Conservation (phyloP, 1,140 invertebrate species). For the Dolichoris vasculosae region DNA sequence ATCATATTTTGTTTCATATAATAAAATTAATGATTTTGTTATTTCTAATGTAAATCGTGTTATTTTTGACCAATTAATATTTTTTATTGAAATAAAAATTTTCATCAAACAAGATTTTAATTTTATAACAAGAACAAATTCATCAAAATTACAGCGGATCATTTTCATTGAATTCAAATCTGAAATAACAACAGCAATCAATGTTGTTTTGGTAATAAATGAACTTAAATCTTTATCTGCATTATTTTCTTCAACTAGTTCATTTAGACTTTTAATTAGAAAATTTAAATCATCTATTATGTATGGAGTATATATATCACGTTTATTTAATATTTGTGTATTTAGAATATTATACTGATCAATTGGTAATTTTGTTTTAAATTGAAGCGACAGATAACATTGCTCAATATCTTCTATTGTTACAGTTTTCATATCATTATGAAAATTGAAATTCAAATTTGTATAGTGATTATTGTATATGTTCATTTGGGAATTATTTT, state of each 20-base stretch:
- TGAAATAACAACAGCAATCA: constrained; percentile 57
- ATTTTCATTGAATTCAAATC: constrained; percentile 58
- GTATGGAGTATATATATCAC: constrained; percentile 40
- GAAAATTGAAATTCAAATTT: constrained; percentile 22
- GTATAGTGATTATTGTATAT: not conserved
- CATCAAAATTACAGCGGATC: constrained; percentile 43
- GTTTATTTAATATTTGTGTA: not conserved
- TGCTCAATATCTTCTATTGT: constrained; percentile 56
- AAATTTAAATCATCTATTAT: constrained; percentile 53
- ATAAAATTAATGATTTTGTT: constrained; percentile 56
- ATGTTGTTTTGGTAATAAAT: constrained; percentile 56
- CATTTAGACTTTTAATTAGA: constrained; percentile 51
- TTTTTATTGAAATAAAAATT: constrained; percentile 45
- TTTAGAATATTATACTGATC: not conserved
- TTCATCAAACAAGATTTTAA: constrained; percentile 42
- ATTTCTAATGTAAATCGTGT: constrained; percentile 53
- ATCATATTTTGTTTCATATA: constrained; percentile 58
- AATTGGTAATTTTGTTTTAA: constrained; percentile 50
- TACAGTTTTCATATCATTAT: constrained; percentile 32
- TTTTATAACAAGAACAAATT: constrained; percentile 41
- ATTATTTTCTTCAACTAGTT: constrained; percentile 43
- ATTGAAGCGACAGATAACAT: constrained; percentile 55
- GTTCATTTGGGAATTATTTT: constrained; percentile 24
- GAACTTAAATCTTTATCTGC: constrained; percentile 50
- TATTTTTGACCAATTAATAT: constrained; percentile 51